phyloP scores from a whole-genome alignment of 1,140 invertebrate genomes.

The Idris sp. region DNA sequence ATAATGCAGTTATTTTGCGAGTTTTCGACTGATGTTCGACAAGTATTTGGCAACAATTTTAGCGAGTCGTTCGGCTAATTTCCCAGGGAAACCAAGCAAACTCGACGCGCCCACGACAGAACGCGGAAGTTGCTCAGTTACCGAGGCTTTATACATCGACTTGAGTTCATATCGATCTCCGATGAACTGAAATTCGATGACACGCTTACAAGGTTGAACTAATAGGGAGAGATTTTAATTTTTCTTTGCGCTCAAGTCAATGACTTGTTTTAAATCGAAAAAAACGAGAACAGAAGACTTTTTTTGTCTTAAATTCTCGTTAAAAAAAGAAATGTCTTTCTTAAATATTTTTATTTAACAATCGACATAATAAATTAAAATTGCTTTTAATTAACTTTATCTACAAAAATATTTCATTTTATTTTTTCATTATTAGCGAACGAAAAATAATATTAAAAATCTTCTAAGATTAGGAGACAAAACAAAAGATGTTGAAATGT shows the following conservation, averaged over 20 bases:
- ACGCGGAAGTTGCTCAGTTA: slow-evolving; percentile 12
- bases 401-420: too few species aligned
- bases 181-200: slow-evolving; percentile 60
- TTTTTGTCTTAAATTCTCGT: too few species aligned
- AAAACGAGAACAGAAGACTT: too few species aligned
- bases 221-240: slow-evolving; percentile 69
- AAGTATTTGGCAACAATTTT: slow-evolving; percentile 30
- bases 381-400: too few species aligned
- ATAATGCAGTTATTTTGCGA: slow-evolving; percentile 24
- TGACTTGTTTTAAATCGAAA: not conserved
- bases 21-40: slow-evolving; percentile 7
- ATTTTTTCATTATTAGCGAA: not conserved
- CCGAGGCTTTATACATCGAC: slow-evolving; percentile 33
- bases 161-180: slow-evolving; percentile 59
- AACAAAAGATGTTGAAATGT: too few species aligned
- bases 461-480: too few species aligned
- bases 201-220: slow-evolving; percentile 68
- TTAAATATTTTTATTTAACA: too few species aligned
- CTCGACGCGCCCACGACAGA: not conserved
- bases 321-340: too few species aligned
- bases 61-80: slow-evolving; percentile 21
- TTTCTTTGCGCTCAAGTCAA: slow-evolving; percentile 33
- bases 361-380: too few species aligned
- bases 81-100: slow-evolving; percentile 2
- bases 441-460: too few species aligned